Percentiles rank a stretch among this genome's conserved stretches.
Evolutionary conservation across 2,797 vertebrate genomes (phyloP).

Genomic region (Cercopithecus neglectus): DNA sequence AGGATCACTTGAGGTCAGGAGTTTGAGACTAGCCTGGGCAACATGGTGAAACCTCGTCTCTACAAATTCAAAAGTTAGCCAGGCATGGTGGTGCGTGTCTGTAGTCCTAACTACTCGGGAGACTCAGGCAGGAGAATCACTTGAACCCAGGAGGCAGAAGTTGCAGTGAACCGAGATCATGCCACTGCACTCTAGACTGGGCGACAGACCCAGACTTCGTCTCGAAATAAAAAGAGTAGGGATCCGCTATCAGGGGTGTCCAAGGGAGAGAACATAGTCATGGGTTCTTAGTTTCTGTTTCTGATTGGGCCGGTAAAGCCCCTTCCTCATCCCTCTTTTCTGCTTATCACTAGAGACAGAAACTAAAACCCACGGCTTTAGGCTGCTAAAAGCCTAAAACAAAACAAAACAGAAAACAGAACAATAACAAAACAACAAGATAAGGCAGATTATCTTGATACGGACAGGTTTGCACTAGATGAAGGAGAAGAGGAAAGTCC

Average conservation of each 20-base stretch:
- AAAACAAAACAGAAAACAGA: background rate
- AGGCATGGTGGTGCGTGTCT: background rate
- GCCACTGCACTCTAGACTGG: background rate
- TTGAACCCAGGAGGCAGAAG: background rate
- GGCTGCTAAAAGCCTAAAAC: background rate
- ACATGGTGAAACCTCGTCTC: background rate
- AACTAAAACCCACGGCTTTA: background rate
- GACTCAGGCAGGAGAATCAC: background rate
- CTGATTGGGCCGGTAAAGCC: background rate
- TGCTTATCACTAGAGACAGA: background rate
- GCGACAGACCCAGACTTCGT: background rate
- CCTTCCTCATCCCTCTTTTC: background rate
- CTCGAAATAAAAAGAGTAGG: no score
- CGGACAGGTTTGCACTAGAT: background rate
- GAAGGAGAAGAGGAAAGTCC: background rate
- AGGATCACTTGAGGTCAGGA: accelerated
- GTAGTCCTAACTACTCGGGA: background rate
- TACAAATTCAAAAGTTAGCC: background rate
- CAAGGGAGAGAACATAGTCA: background rate
- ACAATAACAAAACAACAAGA: background rate
- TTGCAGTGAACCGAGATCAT: background rate
- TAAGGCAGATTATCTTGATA: background rate
- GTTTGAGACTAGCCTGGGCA: background rate
- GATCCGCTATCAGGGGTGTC: background rate
- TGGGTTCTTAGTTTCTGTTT: background rate